phyloP scores from a whole-genome alignment of 1,140 invertebrate genomes.

The Triops cancriformis region DNA sequence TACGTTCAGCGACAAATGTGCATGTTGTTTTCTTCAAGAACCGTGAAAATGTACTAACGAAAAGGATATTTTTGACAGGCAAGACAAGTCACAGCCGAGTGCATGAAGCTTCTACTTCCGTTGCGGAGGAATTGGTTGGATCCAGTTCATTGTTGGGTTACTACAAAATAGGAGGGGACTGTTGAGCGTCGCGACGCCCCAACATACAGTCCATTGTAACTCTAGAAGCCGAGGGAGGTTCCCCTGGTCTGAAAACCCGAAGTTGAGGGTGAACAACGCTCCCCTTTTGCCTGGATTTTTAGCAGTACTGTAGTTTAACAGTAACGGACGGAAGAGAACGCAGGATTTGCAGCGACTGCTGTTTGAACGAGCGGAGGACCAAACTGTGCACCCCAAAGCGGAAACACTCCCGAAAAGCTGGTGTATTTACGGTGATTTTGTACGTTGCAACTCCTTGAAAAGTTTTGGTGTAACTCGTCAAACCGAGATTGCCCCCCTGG shows the following conservation, averaged over 20 bases:
- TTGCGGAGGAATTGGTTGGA: neutral
- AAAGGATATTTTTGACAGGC: neutral
- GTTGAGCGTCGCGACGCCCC: neutral
- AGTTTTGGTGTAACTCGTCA: no score
- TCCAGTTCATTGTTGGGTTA: neutral
- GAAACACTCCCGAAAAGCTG: no score
- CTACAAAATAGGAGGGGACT: neutral
- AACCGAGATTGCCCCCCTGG: no score
- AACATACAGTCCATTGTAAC: neutral
- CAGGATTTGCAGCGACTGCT: neutral
- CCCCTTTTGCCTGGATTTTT: neutral
- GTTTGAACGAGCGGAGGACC: no score
- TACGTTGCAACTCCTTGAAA: no score
- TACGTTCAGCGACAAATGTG: no score
- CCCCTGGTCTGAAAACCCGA: neutral
- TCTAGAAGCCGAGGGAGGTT: constrained; percentile 1
- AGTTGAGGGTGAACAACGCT: neutral
- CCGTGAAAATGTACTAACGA: no score
- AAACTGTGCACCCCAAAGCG: no score
- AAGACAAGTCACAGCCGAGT: neutral
- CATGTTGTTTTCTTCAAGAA: no score
- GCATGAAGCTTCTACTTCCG: neutral
- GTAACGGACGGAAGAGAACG: neutral
- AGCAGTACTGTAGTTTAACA: neutral
- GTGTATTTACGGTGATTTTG: no score